Conservation (phyloP, 2,113 vertebrate species). For the Cyprinodon brontotheroides region DNA sequence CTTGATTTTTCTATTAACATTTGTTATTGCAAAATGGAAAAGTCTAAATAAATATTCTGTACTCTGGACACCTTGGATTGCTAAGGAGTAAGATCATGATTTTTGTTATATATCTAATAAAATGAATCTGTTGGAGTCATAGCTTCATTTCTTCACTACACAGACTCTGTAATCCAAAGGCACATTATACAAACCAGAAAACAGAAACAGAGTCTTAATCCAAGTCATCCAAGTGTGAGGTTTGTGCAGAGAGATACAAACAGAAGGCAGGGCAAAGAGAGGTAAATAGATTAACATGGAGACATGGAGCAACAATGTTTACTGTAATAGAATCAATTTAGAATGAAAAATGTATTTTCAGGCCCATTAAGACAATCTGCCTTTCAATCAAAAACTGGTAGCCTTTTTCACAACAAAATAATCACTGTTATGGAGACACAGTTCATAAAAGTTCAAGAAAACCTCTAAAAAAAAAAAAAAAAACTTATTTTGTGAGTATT, state of each 20-base stretch:
- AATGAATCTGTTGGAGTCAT: slow-evolving; percentile 6
- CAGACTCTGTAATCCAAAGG: slow-evolving; percentile 28
- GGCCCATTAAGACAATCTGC: not conserved
- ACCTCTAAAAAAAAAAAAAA: slow-evolving; percentile 3
- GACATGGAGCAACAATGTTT: not conserved
- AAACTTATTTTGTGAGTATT: not conserved
- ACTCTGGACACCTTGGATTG: not conserved
- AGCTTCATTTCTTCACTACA: slow-evolving; percentile 38
- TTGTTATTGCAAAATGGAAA: not conserved
- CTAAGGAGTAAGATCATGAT: not conserved
- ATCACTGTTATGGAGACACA: not conserved
- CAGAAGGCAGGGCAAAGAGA: not conserved
- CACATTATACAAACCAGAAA: slow-evolving; percentile 32
- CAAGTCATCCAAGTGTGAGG: slow-evolving; percentile 19
- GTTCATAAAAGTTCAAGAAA: slow-evolving; percentile 17
- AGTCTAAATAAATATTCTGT: not conserved
- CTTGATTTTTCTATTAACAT: not conserved
- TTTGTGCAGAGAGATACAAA: slow-evolving; percentile 6
- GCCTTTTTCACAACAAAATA: not conserved
- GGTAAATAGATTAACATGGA: not conserved
- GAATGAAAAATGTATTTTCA: not conserved
- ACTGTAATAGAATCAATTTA: not conserved
- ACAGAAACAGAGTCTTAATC: slow-evolving; percentile 37
- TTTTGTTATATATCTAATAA: too few species aligned
- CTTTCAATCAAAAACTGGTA: slow-evolving; percentile 14